A percentile compares a stretch with the other conserved stretches of the same genome.
These are phyloP conservation scores for Rhipidura dahli DNA, from an alignment of 2,113 vertebrate genomes.

Conservation along the genomic window DNA sequence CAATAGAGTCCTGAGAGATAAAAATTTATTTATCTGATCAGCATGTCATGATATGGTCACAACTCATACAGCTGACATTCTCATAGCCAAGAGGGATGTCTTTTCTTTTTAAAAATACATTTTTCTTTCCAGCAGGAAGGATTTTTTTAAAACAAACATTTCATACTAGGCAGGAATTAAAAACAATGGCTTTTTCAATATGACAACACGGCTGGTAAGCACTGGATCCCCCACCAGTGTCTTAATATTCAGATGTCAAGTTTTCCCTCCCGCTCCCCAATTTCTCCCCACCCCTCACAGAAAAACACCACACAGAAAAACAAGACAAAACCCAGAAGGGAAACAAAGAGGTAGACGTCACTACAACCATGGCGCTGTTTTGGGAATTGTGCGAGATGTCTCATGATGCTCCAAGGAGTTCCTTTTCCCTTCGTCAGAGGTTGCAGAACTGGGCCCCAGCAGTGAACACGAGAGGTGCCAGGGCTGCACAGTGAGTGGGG, in stretches of 20 bases:
- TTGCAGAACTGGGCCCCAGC: not conserved
- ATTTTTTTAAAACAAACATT: constrained; percentile 58
- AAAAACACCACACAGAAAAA: not conserved
- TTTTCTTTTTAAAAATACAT: constrained; percentile 71
- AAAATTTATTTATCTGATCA: constrained; percentile 74
- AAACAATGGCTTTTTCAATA: constrained; percentile 65
- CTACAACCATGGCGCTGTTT: not conserved
- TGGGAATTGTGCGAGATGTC: not conserved
- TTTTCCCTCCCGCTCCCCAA: not conserved
- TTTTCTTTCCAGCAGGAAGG: constrained; percentile 65
- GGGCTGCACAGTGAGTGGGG: rapidly evolving
- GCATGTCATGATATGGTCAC: constrained; percentile 71
- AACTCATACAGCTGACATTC: constrained; percentile 71
- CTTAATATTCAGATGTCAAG: not conserved
- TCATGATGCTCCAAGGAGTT: not conserved
- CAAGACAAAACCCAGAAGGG: constrained; percentile 15
- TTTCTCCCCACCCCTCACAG: not conserved
- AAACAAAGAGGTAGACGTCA: constrained; percentile 63
- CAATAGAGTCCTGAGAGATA: constrained; percentile 72
- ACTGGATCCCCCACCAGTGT: constrained; percentile 31
- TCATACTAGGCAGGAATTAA: constrained; percentile 63
- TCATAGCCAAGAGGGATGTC: constrained; percentile 69
- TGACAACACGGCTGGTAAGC: constrained; percentile 56
- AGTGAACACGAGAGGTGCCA: not conserved
- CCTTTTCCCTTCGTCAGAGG: rapidly evolving